Base-by-base conservation (phyloP, 1,140 invertebrate species). In the Probaryconus sp. region DNA sequence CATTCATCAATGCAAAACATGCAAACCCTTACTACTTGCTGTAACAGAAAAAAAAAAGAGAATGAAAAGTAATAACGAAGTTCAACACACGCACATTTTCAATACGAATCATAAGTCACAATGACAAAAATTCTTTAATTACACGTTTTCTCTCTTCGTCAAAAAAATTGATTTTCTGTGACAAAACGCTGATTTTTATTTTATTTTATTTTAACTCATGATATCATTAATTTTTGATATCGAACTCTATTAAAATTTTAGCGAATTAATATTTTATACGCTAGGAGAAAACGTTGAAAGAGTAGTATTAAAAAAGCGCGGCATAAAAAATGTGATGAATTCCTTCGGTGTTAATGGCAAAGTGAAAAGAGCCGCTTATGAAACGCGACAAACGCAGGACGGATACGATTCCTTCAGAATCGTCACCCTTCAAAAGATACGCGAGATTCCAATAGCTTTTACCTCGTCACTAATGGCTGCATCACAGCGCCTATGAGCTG, bases 361-460 rank as follows among this genome's bases (percentile, higher is more conserved):
- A 69, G 64, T 37, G 6, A 70, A 75, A 76, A 76, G 65, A 69
- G 72, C 64, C 60, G 65, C 65, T 76, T 56, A 50, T 43, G 31
- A 40, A 78, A 64, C 47, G 58, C 35, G 58, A 64, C 45, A 64
- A 74, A 58, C 67, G 47, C 64, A 80, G 51, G 68, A 75, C 43
- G 69, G 65, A 77, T 53, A 43, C 50, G 63, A 71, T 76, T 76
- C 67, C 72, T 61, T 78, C 71, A 75, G 76, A 81, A 81, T 78
- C 75, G 74, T 78, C 69, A 72, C 51, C 75, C 58, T 58, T 81
- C 76, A 76, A 79, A 84, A 82, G 82, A 81, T 80, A 37, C 71
- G 73, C 68, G 69, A 79, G 71, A 79, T 83, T 83, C 78, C 81
- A 81, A 84, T 85, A 84, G 83, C 82, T 85, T 84, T 84, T 84